These are phyloP conservation scores for Polydesmus complanatus DNA, from an alignment of 2,888 invertebrate genomes.

Conservation along the genomic window DNA sequence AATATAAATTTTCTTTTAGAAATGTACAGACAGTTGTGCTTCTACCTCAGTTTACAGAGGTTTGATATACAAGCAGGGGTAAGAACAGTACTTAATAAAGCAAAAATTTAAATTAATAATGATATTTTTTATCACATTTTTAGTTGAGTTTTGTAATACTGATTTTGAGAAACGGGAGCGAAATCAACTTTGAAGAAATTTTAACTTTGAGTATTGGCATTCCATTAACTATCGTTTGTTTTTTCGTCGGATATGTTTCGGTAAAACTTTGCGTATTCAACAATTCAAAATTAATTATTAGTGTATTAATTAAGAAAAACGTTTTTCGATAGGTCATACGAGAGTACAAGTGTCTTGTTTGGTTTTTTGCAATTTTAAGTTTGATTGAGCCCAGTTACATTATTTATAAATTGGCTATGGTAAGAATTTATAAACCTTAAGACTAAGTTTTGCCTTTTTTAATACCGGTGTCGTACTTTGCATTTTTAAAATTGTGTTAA, in stretches of 20 bases:
- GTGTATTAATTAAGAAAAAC: background rate
- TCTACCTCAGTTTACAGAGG: conserved; percentile 28
- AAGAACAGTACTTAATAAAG: conserved; percentile 20
- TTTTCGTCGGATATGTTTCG: conserved; percentile 5
- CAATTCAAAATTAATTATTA: background rate
- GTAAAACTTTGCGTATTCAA: background rate
- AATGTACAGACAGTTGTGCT: conserved; percentile 28
- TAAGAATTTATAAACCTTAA: background rate
- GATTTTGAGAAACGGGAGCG: conserved; percentile 25
- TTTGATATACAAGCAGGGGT: conserved; percentile 32
- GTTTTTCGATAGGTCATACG: background rate
- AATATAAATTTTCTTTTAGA: conserved; percentile 20
- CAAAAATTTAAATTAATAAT: background rate
- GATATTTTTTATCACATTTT: conserved; percentile 18
- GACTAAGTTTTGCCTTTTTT: too few species aligned
- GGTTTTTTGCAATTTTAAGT: conserved; percentile 2
- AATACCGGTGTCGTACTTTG: too few species aligned
- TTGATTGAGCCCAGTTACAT: conserved; percentile 7
- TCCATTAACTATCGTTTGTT: background rate
- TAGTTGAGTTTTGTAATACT: conserved; percentile 28
- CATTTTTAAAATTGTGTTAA: too few species aligned
- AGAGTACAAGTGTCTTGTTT: background rate
- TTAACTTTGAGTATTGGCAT: conserved; percentile 25
- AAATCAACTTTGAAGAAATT: conserved; percentile 22
- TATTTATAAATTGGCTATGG: conserved; percentile 1